Conservation (phyloP, 2,888 invertebrate species). For the Vandiemenella viatica region DNA sequence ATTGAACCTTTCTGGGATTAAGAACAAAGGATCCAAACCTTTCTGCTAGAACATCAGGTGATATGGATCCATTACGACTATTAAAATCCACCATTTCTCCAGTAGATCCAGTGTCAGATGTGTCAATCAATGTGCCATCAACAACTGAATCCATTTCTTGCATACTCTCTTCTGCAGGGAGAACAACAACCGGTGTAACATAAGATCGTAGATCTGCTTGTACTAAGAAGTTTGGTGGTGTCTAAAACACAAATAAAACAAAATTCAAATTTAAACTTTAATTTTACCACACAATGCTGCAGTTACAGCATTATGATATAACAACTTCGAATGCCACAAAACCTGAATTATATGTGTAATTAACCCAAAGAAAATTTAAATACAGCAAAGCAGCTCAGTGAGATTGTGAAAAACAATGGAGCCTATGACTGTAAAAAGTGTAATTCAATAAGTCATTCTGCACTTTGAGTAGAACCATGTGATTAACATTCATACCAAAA, state of each 20-base stretch:
- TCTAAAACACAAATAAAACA: slow-evolving; percentile 29
- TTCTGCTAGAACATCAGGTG: slow-evolving; percentile 33
- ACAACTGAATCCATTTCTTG: slow-evolving; percentile 37
- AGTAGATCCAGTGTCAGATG: slow-evolving; percentile 39
- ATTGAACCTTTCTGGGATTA: too few relatives aligned
- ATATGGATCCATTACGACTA: slow-evolving; percentile 30
- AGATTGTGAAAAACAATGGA: too few relatives aligned
- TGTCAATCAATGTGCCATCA: slow-evolving; percentile 47
- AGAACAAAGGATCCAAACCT: too few relatives aligned
- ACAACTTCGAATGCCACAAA: too few relatives aligned
- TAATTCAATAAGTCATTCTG: too few relatives aligned
- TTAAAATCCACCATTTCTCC: slow-evolving; percentile 22
- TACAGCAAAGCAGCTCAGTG: too few relatives aligned
- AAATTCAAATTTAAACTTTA: neutral
- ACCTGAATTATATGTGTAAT: too few relatives aligned
- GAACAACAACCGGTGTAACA: slow-evolving; percentile 80
- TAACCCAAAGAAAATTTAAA: too few relatives aligned
- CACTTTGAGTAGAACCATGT: too few relatives aligned
- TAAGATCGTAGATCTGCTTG: slow-evolving; percentile 87
- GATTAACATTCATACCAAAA: too few relatives aligned
- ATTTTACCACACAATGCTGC: neutral
- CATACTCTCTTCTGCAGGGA: slow-evolving; percentile 51
- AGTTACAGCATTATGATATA: neutral
- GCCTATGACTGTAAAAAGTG: too few relatives aligned
- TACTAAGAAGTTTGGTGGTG: slow-evolving; percentile 87